These are phyloP conservation scores for Cisticola juncidis DNA, from an alignment of 2,113 vertebrate genomes.

Conservation along the genomic window DNA sequence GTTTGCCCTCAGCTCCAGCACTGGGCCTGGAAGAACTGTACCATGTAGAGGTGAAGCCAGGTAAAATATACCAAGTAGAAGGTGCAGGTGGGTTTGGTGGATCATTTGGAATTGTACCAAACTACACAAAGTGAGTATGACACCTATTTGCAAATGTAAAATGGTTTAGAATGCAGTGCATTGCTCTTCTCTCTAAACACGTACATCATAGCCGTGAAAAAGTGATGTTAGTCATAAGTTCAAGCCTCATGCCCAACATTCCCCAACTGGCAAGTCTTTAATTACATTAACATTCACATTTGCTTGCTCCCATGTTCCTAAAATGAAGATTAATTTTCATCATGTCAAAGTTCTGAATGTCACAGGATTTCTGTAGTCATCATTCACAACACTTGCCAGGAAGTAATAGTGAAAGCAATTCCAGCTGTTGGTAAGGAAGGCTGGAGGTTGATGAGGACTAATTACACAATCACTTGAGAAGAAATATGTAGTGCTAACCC, in stretches of 20 bases:
- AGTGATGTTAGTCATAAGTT: background rate
- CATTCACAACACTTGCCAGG: background rate
- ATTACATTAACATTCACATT: slow-evolving; percentile 37
- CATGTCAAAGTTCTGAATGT: background rate
- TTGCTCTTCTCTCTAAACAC: background rate
- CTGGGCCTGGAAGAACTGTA: background rate
- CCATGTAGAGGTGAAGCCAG: background rate
- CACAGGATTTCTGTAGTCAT: slow-evolving; percentile 4
- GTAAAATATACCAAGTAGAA: background rate
- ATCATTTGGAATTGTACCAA: background rate
- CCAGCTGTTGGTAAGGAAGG: slow-evolving; percentile 4
- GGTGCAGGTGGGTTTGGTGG: background rate
- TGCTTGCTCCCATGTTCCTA: background rate
- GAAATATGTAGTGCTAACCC: background rate
- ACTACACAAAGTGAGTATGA: background rate
- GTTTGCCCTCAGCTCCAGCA: background rate
- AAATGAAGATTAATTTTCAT: slow-evolving; percentile 34
- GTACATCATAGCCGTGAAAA: background rate
- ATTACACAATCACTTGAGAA: background rate
- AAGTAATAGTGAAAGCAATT: background rate
- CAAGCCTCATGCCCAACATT: background rate
- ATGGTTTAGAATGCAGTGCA: background rate
- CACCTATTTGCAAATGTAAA: background rate
- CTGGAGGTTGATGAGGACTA: background rate
- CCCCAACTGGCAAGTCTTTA: background rate